Conservation (phyloP, 2,113 vertebrate species). For the Callipepla squamata region DNA sequence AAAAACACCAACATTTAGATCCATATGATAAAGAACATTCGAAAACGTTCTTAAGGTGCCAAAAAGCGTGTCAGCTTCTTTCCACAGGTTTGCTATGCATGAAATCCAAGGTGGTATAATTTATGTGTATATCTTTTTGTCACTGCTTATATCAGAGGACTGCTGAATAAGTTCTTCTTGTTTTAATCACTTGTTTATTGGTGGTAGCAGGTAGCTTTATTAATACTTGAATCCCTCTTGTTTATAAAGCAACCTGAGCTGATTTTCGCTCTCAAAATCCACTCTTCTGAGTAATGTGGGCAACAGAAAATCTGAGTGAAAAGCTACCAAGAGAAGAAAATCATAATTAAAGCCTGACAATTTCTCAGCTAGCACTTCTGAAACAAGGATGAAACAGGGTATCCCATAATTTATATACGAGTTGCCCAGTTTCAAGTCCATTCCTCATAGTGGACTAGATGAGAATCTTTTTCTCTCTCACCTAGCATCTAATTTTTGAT, state of each 20-base stretch:
- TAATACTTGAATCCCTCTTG: not conserved
- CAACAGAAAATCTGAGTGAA: not conserved
- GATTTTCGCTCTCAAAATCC: not conserved
- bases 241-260: not conserved
- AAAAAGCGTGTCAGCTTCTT: not conserved
- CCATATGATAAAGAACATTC: rapidly evolving
- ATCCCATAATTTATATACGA: rapidly evolving
- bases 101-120: not conserved
- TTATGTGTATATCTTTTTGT: not conserved
- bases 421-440: not conserved
- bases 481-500: not conserved
- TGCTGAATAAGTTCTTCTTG: not conserved
- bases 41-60: not conserved
- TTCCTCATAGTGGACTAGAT: not conserved
- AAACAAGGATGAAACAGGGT: not conserved
- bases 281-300: not conserved
- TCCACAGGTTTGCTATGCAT: not conserved
- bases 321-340: not conserved
- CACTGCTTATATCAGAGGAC: not conserved
- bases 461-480: not conserved
- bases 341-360: not conserved
- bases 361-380: not conserved
- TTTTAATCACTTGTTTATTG: not conserved
- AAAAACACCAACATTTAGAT: not conserved
- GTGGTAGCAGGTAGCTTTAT: not conserved